Percentiles rank a stretch among this genome's conserved stretches.
Conservation (phyloP, 2,113 vertebrate species). For the Dasyornis broadbenti region DNA sequence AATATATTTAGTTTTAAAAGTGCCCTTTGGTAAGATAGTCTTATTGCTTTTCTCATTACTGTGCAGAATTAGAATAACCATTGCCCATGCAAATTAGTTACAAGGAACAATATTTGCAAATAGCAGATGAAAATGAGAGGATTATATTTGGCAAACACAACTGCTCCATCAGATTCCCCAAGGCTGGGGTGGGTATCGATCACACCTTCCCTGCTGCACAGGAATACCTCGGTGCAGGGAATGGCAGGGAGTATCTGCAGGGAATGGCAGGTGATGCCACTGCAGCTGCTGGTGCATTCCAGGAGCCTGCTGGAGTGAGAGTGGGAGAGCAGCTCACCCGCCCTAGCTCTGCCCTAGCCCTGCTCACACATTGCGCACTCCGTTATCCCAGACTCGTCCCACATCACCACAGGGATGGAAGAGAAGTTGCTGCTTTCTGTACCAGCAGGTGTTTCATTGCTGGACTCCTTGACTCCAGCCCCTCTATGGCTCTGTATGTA, state of each 20-base stretch:
- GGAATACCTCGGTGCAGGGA: background rate
- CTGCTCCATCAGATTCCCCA: background rate
- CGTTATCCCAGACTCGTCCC: accelerated
- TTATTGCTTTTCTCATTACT: conserved; percentile 29
- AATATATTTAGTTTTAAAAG: conserved; percentile 1
- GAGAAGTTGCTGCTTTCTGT: background rate
- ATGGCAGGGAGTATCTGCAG: accelerated
- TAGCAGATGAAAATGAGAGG: background rate
- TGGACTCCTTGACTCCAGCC: background rate
- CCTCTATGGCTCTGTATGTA: background rate
- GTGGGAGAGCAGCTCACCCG: background rate
- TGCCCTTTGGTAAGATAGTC: conserved; percentile 16
- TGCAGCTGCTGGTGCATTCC: background rate
- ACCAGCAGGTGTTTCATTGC: background rate
- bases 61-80: background rate
- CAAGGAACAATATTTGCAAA: background rate
- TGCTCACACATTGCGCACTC: accelerated
- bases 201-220: background rate
- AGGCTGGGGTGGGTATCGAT: background rate
- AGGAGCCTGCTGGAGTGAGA: background rate
- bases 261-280: too few relatives aligned
- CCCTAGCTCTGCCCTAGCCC: background rate
- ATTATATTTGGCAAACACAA: background rate
- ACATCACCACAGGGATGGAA: accelerated
- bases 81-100: conserved; percentile 27